Conservation (phyloP, 2,797 vertebrate species). For the Lemur catta region DNA sequence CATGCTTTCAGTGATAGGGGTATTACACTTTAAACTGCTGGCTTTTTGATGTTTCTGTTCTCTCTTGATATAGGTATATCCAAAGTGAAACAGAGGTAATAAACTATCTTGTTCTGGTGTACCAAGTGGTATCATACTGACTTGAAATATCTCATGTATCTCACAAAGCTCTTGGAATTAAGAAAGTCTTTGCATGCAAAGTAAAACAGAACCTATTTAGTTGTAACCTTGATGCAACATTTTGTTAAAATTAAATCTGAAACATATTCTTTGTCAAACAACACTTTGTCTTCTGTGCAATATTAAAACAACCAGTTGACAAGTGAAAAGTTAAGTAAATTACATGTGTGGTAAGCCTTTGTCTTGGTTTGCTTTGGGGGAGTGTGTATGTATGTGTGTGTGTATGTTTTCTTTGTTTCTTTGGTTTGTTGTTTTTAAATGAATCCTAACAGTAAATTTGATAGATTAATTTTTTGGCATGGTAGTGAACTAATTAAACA, state of each 20-base stretch:
- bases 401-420: background rate
- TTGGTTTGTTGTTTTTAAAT: background rate
- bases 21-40: background rate
- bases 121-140: background rate
- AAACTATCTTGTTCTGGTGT: background rate
- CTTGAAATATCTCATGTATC: background rate
- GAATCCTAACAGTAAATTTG: background rate
- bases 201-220: background rate
- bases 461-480: constrained; percentile 24
- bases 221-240: background rate
- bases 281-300: background rate
- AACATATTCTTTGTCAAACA: background rate
- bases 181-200: background rate
- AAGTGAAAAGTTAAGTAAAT: constrained; percentile 20
- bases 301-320: constrained; percentile 34
- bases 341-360: background rate
- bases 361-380: background rate
- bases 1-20: background rate
- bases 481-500: background rate
- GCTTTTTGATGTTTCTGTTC: background rate
- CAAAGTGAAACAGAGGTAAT: background rate
- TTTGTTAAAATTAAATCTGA: constrained; percentile 44
- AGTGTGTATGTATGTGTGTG: background rate
- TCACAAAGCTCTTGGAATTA: background rate
- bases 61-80: background rate